Conservation (phyloP, 2,888 invertebrate genomes). For the Acanthosepion pharaonis region DNA sequence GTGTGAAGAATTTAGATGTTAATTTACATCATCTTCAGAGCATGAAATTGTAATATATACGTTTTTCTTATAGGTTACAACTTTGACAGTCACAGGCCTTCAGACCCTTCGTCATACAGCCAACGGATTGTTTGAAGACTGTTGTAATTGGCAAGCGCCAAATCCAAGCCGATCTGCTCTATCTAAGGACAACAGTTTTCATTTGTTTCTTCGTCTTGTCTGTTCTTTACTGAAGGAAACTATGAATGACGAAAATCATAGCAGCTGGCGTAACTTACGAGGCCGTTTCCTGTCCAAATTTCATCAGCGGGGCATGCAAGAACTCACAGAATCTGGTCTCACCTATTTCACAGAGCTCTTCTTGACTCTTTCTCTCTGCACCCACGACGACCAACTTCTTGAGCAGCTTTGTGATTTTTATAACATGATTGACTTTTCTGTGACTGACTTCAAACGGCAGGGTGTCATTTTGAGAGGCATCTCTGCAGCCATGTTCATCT, state of each 20-base stretch:
- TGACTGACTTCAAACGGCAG: constrained; percentile 54
- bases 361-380: constrained; percentile 62
- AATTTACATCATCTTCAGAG: too few relatives aligned
- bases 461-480: constrained; percentile 62
- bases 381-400: constrained; percentile 67
- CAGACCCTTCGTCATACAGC: not conserved
- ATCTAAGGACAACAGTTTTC: constrained; percentile 62
- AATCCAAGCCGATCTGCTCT: constrained; percentile 36
- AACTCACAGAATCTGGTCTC: constrained; percentile 66
- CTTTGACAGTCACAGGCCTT: not conserved
- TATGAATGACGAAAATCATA: constrained; percentile 54
- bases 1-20: too few relatives aligned
- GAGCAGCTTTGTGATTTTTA: constrained; percentile 63
- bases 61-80: not conserved
- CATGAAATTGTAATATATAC: not conserved
- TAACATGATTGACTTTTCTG: constrained; percentile 59
- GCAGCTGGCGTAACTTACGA: constrained; percentile 67
- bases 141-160: not conserved
- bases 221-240: constrained; percentile 57
- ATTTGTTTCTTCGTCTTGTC: constrained; percentile 63
- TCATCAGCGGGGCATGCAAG: constrained; percentile 66
- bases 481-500: constrained; percentile 62
- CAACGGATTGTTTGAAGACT: constrained; percentile 34
- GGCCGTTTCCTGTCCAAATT: constrained; percentile 71
- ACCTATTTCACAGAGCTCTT: constrained; percentile 67